Percentiles rank a stretch among this genome's conserved stretches.
These are phyloP conservation scores for Propsilocerus akamusi DNA, from an alignment of 1,140 invertebrate genomes.

Conservation along the genomic window DNA sequence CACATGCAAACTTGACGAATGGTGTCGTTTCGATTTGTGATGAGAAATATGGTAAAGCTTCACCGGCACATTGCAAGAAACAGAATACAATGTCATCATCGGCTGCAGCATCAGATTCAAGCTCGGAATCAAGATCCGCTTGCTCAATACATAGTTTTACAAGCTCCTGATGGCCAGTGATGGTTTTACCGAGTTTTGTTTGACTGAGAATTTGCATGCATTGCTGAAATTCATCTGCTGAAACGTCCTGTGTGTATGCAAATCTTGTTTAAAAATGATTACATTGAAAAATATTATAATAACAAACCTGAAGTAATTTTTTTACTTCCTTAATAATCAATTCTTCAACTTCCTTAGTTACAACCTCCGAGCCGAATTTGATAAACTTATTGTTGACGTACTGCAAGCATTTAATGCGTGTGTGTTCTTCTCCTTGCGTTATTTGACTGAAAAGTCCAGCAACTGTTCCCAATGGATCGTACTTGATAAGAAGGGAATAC, in stretches of 20 bases:
- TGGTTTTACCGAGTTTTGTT: slow-evolving; percentile 60
- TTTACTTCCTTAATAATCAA: slow-evolving; percentile 68
- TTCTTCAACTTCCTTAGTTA: slow-evolving; percentile 76
- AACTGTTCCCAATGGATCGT: slow-evolving; percentile 46
- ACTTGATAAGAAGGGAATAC: neutral
- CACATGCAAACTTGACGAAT: slow-evolving; percentile 74
- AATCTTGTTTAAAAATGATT: slow-evolving; percentile 6
- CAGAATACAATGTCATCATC: slow-evolving; percentile 59
- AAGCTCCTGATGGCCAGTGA: slow-evolving; percentile 68
- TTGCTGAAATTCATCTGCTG: slow-evolving; percentile 77
- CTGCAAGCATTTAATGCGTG: slow-evolving; percentile 73
- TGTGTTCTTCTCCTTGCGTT: slow-evolving; percentile 47
- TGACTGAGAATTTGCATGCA: slow-evolving; percentile 71
- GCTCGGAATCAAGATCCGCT: slow-evolving; percentile 53
- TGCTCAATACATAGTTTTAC: slow-evolving; percentile 69
- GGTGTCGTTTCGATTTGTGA: slow-evolving; percentile 70
- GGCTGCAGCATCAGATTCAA: slow-evolving; percentile 50
- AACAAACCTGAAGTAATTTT: slow-evolving; percentile 55
- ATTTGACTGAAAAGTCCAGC: slow-evolving; percentile 78
- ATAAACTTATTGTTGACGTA: slow-evolving; percentile 73
- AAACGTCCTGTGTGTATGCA: slow-evolving; percentile 48
- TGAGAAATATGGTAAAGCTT: slow-evolving; percentile 70
- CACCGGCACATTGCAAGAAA: slow-evolving; percentile 66
- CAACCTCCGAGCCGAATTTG: slow-evolving; percentile 51
- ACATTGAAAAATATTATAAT: slow-evolving; percentile 5